Evolutionary conservation across 1,140 invertebrate genomes (phyloP), one percentile per base, ranked within the genome.

Genomic region (Antheraea mylitta): DNA sequence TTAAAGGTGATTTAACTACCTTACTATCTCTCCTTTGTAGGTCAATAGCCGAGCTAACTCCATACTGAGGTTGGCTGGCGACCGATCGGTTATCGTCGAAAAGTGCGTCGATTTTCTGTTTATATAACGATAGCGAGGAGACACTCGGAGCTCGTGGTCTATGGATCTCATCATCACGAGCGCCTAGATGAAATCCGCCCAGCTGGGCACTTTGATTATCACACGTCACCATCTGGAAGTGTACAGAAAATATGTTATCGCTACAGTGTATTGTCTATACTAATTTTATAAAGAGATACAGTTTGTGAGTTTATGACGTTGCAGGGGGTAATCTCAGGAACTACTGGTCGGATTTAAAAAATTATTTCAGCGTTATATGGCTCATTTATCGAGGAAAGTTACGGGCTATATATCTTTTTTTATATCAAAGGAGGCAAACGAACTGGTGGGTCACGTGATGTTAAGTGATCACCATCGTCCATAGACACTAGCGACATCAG

Each of bases 61-160:
- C 81, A 68, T 88, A 91, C 13, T 86, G 83, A 38, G 84, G 81
- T 30, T 90, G 75, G 72, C 91, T 92, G 53, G 82, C 75, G 63
- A 92, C 77, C 19, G 90, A 91, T 16, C 90, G 81, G n/a, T 71
- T 83, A 75, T 96, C 96, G 74, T 96, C 96, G 83, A 97, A 97
- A 81, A 97, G 95, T 5, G 96, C 94, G 89, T 97, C 97, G 76
- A 97, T 98, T 83, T 95, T 95, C 77, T 96, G 95, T 87, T 96
- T 96, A 89, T 96, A 96, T 60, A 95, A 92, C n/a, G 94, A 95
- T 68, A 94, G 91, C 66, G 93, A 93, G 74, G 94, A 95, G 75
- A 95, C 93, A 76, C 94, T 94, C 19, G 82, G 78, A 37, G 89
- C 76, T 22, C 87, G 91, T 78, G 92, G 79, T 76, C 91, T 83